A percentile compares a stretch with the other conserved stretches of the same genome.
phyloP scores from a whole-genome alignment of 2,888 invertebrate genomes.

The Torymus aiolomorphi region DNA sequence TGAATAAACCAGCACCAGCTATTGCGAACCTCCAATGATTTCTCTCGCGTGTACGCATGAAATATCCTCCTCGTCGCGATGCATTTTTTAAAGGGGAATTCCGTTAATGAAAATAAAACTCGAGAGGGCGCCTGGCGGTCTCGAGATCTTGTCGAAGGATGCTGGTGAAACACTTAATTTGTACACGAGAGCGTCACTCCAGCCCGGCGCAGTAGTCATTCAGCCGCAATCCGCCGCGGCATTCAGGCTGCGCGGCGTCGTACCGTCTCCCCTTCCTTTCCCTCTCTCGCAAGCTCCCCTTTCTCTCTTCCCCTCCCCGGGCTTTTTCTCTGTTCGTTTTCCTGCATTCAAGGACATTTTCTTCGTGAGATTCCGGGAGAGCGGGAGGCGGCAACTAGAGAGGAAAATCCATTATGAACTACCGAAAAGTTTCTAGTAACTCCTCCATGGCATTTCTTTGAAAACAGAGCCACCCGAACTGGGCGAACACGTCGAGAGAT shows the following conservation, averaged over 20 bases:
- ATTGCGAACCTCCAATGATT: not conserved
- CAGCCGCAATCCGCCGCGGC: slow-evolving; percentile 45
- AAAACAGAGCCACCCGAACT: slow-evolving; percentile 32
- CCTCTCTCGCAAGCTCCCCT: not conserved
- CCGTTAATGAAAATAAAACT: slow-evolving; percentile 49
- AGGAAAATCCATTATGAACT: slow-evolving; percentile 49
- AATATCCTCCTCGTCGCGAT: not conserved
- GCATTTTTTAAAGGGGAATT: slow-evolving; percentile 20
- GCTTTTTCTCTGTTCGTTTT: not conserved
- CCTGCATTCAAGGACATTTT: slow-evolving; percentile 34
- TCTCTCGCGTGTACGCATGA: no score
- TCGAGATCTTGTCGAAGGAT: not conserved
- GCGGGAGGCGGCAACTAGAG: slow-evolving; percentile 13
- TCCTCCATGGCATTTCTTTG: slow-evolving; percentile 34
- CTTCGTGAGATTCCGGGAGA: slow-evolving; percentile 19
- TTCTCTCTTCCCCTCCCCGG: not conserved
- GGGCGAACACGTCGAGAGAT: not conserved
- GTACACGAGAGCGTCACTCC: slow-evolving; percentile 43
- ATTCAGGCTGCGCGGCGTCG: slow-evolving; percentile 20
- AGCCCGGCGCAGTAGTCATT: slow-evolving; percentile 28
- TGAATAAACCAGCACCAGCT: not conserved
- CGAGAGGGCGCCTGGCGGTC: not conserved
- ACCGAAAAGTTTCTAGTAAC: slow-evolving; percentile 39
- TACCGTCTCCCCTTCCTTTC: not conserved
- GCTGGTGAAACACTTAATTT: slow-evolving; percentile 54